These are phyloP conservation scores for Poeciliopsis retropinna DNA, from an alignment of 2,113 vertebrate genomes.

Conservation along the genomic window DNA sequence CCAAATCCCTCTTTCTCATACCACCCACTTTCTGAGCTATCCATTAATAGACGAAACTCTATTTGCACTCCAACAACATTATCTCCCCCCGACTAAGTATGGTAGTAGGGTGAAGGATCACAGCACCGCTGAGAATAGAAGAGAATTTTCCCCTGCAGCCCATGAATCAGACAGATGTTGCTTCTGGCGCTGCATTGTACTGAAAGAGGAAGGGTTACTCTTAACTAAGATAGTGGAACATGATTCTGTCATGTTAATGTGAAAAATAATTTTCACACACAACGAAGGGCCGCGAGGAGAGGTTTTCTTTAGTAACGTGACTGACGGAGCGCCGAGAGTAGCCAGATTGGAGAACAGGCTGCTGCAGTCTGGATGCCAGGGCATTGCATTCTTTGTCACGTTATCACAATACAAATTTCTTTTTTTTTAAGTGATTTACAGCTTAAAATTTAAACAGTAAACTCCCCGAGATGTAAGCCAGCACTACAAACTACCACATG, in stretches of 20 bases:
- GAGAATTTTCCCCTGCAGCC: conserved; percentile 36
- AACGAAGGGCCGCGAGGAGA: neutral
- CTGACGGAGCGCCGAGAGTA: conserved; percentile 4
- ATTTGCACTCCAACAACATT: conserved; percentile 45
- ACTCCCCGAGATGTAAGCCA: neutral
- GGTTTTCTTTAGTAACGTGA: neutral
- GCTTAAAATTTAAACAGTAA: conserved; percentile 2
- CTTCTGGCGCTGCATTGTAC: conserved; percentile 39
- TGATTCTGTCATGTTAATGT: conserved; percentile 3
- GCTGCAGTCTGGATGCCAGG: conserved; percentile 19
- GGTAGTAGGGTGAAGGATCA: conserved; percentile 44
- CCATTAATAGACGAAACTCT: conserved; percentile 61
- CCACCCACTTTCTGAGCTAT: conserved; percentile 46
- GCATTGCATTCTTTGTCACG: conserved; percentile 21
- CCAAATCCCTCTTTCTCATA: conserved; percentile 43
- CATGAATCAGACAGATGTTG: conserved; percentile 58
- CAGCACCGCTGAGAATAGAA: conserved; percentile 55
- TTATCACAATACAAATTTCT: neutral
- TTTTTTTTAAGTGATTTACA: conserved; percentile 10
- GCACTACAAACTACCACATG: conserved; percentile 1
- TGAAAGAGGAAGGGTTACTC: conserved; percentile 20
- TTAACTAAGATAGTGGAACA: neutral
- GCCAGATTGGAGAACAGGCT: conserved; percentile 55
- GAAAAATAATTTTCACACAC: conserved; percentile 24
- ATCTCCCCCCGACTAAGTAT: conserved; percentile 65